A percentile compares a stretch with the other conserved stretches of the same genome.
These are phyloP conservation scores for Lepilemur ruficaudatus DNA, from an alignment of 2,797 vertebrate species.

Conservation along the genomic window DNA sequence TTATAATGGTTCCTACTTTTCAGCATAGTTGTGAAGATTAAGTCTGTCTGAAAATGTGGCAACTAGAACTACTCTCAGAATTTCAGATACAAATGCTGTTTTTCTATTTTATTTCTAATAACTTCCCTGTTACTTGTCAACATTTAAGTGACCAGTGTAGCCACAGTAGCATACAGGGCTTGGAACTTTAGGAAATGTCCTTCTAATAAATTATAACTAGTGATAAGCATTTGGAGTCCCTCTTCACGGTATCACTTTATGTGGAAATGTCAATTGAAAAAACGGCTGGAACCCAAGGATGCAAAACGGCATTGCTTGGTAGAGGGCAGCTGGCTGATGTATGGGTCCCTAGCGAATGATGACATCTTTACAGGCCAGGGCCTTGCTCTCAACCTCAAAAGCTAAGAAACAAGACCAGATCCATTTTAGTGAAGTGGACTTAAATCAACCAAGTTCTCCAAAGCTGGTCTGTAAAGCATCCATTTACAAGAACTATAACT, in stretches of 20 bases:
- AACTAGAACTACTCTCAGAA: neutral
- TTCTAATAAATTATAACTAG: neutral
- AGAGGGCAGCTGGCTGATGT: neutral
- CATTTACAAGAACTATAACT: neutral
- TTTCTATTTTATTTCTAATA: neutral
- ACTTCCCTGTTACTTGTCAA: neutral
- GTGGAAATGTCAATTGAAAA: neutral
- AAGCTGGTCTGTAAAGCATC: neutral
- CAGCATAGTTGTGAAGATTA: neutral
- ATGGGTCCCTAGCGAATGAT: neutral
- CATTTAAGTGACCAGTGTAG: neutral
- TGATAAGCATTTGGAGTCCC: neutral
- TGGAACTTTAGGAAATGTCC: neutral
- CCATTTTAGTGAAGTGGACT: neutral
- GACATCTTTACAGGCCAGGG: neutral
- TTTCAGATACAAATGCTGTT: neutral
- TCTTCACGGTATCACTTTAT: neutral
- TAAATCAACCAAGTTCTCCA: neutral
- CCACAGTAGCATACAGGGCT: too few species aligned
- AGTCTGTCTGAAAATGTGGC: conserved; percentile 1
- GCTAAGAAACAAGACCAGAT: conserved; percentile 4
- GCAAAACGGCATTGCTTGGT: neutral
- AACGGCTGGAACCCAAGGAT: neutral
- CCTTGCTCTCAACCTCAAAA: neutral
- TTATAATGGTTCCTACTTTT: neutral